These are phyloP conservation scores for Malurus splendens DNA, from an alignment of 2,797 vertebrate species.

Conservation along the genomic window DNA sequence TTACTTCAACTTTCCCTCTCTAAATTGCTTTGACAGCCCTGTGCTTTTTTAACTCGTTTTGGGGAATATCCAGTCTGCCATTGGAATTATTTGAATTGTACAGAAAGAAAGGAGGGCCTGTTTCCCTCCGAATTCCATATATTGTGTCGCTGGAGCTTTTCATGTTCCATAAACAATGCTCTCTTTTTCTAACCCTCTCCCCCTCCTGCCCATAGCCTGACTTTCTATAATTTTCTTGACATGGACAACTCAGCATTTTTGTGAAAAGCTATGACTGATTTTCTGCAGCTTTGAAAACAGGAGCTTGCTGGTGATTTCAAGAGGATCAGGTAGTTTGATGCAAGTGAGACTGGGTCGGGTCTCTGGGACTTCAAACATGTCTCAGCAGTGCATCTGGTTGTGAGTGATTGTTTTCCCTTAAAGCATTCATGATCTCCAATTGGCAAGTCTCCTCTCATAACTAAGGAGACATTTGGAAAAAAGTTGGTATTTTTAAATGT, in stretches of 20 bases:
- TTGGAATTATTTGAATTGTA: slow-evolving; percentile 60
- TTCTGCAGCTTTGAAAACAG: slow-evolving; percentile 54
- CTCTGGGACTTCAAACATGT: neutral
- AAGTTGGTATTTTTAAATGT: slow-evolving; percentile 12
- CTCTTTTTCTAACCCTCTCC: slow-evolving; percentile 68
- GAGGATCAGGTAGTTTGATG: slow-evolving; percentile 25
- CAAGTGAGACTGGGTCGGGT: neutral
- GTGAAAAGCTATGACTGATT: slow-evolving; percentile 51
- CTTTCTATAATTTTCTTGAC: slow-evolving; percentile 61
- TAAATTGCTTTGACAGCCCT: slow-evolving; percentile 66
- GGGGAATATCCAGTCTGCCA: slow-evolving; percentile 58
- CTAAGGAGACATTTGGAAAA: slow-evolving; percentile 13
- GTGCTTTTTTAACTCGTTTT: slow-evolving; percentile 59
- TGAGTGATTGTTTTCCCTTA: slow-evolving; percentile 8
- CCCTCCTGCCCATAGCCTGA: slow-evolving; percentile 41
- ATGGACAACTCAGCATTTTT: slow-evolving; percentile 58
- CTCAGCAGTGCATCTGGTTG: neutral
- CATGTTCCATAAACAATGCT: slow-evolving; percentile 72
- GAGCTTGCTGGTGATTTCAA: slow-evolving; percentile 14
- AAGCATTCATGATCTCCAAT: neutral
- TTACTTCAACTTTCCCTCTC: slow-evolving; percentile 57
- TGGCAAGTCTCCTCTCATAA: slow-evolving; percentile 2
- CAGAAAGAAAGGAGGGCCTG: slow-evolving; percentile 73
- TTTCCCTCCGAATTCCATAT: slow-evolving; percentile 65
- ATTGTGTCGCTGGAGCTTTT: slow-evolving; percentile 71